Evolutionary conservation across 30 jellyfish, hydroid and myxozoan genomes (phyloP), one percentile per base, ranked within the genome.

Genomic region (Phacellophora camtschatica): DNA sequence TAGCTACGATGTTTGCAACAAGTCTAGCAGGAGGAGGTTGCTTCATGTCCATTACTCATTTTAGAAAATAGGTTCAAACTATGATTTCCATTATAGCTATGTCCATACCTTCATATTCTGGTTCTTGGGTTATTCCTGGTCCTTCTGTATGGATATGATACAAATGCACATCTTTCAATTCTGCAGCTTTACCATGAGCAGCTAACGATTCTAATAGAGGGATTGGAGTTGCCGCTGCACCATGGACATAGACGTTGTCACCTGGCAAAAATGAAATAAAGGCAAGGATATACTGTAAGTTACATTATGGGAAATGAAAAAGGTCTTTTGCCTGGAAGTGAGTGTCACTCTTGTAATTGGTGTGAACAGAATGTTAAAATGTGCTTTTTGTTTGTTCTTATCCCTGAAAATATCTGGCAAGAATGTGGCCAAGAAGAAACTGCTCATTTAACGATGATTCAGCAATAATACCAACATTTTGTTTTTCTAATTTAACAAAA

Each of bases 71-170:
- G n/a, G n/a, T n/a, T n/a, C n/a, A n/a, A n/a, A n/a, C n/a, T n/a
- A n/a, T n/a, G n/a, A n/a, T n/a, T n/a, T n/a, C n/a, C n/a, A n/a
- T n/a, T n/a, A n/a, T n/a, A n/a, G n/a, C n/a, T n/a, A n/a, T n/a
- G n/a, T n/a, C n/a, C n/a, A 5, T 35, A 85, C 96, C 96, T 11
- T 68, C 56, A 48, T 27, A 75, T 53, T 85, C 96, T 13, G 96
- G 96, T 27, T 74, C 66, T 37, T 74, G 74, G 67, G 86, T 74
- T 11, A 85, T 24, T 22, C 90, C 96, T 56, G 96, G 96, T n/a
- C 97, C 97, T 58, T 88, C 97, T 18, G 93, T 79, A 55, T 88
- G 97, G 42, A 88, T 88, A 68, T 88, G 97, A 30, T 45, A 31
- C 34, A 81, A 41, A n/a, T 70, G 15, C 5, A 88, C 95, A 46